Percentiles rank a stretch among this genome's conserved stretches.
Evolutionary conservation across 2,113 vertebrate species (phyloP).

Genomic region (Etheostoma cragini): DNA sequence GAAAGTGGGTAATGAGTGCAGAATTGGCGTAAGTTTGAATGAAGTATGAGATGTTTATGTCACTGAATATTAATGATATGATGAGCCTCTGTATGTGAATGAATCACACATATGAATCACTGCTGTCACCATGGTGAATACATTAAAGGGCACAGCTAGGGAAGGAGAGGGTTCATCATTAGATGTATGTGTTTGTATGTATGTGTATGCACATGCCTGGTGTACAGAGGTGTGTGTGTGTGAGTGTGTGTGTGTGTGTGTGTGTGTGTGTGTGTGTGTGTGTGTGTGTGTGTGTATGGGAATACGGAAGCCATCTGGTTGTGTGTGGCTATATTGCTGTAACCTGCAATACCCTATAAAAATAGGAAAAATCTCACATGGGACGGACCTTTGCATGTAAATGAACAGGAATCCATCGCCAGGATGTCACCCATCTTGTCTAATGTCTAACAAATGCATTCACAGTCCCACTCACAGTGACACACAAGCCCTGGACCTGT

Average conservation of each 20-base stretch:
- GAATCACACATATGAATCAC: constrained; percentile 71
- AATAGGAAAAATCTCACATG: constrained; percentile 43
- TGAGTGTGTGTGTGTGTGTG: constrained; percentile 17
- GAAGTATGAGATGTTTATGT: constrained; percentile 76
- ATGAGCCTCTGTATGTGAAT: constrained; percentile 67
- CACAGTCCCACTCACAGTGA: constrained; percentile 71
- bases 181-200: constrained; percentile 35
- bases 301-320: constrained; percentile 20
- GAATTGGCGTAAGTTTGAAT: constrained; percentile 71
- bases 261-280: constrained; percentile 18
- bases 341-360: constrained; percentile 14
- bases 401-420: constrained; percentile 47
- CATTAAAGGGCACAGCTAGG: constrained; percentile 63
- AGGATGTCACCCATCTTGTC: constrained; percentile 65
- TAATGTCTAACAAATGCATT: constrained; percentile 75
- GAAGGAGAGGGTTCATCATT: constrained; percentile 43
- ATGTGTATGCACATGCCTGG: not conserved
- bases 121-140: constrained; percentile 45
- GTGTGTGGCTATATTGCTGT: not conserved
- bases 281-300: not conserved
- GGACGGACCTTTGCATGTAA: constrained; percentile 49
- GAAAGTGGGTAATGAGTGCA: constrained; percentile 60
- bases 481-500: constrained; percentile 69
- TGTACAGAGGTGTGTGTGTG: constrained; percentile 1
- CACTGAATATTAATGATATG: constrained; percentile 78